Percentiles rank a stretch among this genome's conserved stretches.
Evolutionary conservation across 2,797 vertebrate genomes (phyloP).

Genomic region (Mormyrus proboscirostris): DNA sequence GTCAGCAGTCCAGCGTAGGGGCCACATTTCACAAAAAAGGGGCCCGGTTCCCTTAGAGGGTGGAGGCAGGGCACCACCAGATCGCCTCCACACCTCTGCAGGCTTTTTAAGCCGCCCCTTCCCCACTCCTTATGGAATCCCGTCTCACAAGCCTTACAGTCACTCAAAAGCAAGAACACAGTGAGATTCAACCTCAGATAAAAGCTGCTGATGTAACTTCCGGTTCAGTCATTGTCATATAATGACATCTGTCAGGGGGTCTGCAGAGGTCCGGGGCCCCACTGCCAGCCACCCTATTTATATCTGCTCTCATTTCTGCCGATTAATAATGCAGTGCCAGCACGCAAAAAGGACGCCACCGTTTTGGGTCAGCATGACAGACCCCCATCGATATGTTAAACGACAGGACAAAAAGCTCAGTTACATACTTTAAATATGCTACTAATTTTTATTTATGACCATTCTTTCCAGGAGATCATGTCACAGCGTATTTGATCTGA

Average conservation of each 20-base stretch:
- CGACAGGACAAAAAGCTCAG: slow-evolving; percentile 11
- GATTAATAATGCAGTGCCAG: slow-evolving; percentile 49
- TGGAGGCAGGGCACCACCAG: not conserved
- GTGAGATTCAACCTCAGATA: not conserved
- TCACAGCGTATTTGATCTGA: not conserved
- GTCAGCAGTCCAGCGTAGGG: not conserved
- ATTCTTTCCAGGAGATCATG: not conserved
- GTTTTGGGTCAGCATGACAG: slow-evolving; percentile 46
- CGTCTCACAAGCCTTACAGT: not conserved
- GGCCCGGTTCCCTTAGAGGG: not conserved
- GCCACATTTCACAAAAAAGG: not conserved
- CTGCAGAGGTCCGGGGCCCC: not conserved
- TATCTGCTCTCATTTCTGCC: slow-evolving; percentile 5
- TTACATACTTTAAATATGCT: not conserved
- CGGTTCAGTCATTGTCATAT: not conserved
- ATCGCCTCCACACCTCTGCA: not conserved
- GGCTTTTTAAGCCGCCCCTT: not conserved
- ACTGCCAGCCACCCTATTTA: not conserved
- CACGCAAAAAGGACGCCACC: slow-evolving; percentile 33
- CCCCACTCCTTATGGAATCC: not conserved
- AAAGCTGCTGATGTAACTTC: not conserved
- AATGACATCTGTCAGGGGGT: not conserved
- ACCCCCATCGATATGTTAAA: slow-evolving; percentile 34
- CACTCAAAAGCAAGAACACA: not conserved
- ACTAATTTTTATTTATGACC: not conserved